Evolutionary conservation across 2,888 invertebrate genomes (phyloP).

Genomic region (Sesia bembeciformis): DNA sequence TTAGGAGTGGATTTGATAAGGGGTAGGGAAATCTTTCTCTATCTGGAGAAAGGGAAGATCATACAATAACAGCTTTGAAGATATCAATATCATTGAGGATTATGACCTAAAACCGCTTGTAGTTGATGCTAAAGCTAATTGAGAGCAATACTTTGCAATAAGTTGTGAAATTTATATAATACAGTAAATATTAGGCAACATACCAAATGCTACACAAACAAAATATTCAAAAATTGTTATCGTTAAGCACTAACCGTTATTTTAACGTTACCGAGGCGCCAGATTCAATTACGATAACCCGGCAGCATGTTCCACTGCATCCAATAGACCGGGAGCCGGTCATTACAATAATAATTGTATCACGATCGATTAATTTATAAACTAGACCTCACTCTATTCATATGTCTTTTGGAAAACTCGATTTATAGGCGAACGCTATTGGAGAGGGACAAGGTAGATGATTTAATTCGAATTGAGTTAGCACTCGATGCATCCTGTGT

Average conservation of each 20-base stretch:
- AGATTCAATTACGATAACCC: constrained; percentile 65
- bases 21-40: no score
- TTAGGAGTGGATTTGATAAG: no score
- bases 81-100: no score
- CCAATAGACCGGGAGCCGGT: constrained; percentile 44
- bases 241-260: background rate
- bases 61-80: no score
- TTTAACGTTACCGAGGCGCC: constrained; percentile 17
- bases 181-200: no score
- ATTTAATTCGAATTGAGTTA: background rate
- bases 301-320: constrained; percentile 21
- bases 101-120: no score
- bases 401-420: constrained; percentile 27
- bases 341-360: constrained; percentile 66
- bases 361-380: constrained; percentile 65
- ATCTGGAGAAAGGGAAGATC: no score
- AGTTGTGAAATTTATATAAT: no score
- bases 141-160: no score
- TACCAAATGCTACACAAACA: background rate
- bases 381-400: constrained; percentile 40
- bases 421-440: constrained; percentile 25
- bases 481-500: no score
- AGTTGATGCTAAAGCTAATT: no score
- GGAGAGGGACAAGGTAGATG: background rate
- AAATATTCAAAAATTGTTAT: background rate